Evolutionary conservation across 1,140 invertebrate genomes (phyloP).

Genomic region (Calliopsis andreniformis): DNA sequence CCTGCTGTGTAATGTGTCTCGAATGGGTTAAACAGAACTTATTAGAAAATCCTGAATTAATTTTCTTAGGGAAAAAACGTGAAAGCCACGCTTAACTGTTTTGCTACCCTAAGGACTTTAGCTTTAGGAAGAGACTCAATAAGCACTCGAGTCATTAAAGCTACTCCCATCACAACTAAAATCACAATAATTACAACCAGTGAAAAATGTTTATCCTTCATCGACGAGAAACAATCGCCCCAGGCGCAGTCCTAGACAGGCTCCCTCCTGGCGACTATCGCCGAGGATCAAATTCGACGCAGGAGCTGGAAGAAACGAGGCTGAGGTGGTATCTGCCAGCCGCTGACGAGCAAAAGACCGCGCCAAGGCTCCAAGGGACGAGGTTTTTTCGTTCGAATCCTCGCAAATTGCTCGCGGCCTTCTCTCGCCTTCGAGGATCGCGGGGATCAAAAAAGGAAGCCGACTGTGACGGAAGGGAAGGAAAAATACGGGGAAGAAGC

Average conservation of each 20-base stretch:
- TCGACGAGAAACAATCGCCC: background rate
- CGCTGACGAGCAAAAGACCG: conserved; percentile 44
- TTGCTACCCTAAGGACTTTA: no score
- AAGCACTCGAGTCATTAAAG: no score
- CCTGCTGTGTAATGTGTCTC: no score
- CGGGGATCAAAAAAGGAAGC: conserved; percentile 24
- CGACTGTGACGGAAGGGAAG: conserved; percentile 7
- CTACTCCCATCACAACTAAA: no score
- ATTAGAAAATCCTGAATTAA: no score
- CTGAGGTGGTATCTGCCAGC: conserved; percentile 7
- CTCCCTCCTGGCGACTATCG: conserved; percentile 24
- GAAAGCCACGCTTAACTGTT: no score
- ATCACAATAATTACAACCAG: no score
- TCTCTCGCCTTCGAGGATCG: conserved; percentile 27
- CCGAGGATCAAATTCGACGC: conserved; percentile 33
- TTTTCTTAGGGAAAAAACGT: no score
- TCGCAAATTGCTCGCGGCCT: conserved; percentile 53
- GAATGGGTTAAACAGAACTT: no score
- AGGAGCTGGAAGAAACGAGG: conserved; percentile 7
- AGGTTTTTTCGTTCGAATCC: conserved; percentile 49
- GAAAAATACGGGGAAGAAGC: conserved; percentile 10
- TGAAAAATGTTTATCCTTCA: background rate
- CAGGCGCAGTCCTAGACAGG: background rate
- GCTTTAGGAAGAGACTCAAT: no score
- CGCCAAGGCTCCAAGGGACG: conserved; percentile 11